A percentile compares a stretch with the other conserved stretches of the same genome.
Evolutionary conservation across 1,140 invertebrate genomes (phyloP).

Genomic region (Caenorhabditis inopinata): DNA sequence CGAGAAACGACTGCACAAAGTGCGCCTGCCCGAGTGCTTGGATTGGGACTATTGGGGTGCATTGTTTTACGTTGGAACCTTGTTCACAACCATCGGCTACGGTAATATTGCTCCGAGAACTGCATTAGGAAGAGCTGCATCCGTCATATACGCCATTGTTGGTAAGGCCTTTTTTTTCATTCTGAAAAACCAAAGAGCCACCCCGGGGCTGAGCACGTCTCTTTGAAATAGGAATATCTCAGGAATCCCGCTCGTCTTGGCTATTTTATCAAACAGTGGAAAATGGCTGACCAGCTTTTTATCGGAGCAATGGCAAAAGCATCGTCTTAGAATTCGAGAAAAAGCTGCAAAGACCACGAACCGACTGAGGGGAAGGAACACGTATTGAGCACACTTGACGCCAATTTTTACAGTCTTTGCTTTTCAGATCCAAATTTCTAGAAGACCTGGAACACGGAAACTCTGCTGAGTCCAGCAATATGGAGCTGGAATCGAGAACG

Average conservation of each 20-base stretch:
- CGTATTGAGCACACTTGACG: no score
- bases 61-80: conserved; percentile 84
- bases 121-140: conserved; percentile 78
- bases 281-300: conserved; percentile 66
- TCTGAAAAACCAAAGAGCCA: not conserved
- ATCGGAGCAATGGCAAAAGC: conserved; percentile 59
- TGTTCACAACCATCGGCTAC: conserved; percentile 90
- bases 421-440: not conserved
- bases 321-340: conserved; percentile 41
- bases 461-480: not conserved
- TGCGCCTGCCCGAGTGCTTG: conserved; percentile 56
- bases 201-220: no score
- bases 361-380: not conserved
- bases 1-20: conserved; percentile 54
- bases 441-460: not conserved
- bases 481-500: conserved; percentile 46
- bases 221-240: no score
- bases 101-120: conserved; percentile 88
- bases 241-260: conserved; percentile 81
- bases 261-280: conserved; percentile 63
- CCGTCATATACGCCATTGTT: conserved; percentile 88
- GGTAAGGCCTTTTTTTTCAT: conserved; percentile 68
- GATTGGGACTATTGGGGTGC: conserved; percentile 87
- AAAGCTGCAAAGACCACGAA: conserved; percentile 1
- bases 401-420: no score